These are phyloP conservation scores for Caenorhabditis imperialis DNA, from an alignment of 2,888 invertebrate genomes.

Conservation along the genomic window DNA sequence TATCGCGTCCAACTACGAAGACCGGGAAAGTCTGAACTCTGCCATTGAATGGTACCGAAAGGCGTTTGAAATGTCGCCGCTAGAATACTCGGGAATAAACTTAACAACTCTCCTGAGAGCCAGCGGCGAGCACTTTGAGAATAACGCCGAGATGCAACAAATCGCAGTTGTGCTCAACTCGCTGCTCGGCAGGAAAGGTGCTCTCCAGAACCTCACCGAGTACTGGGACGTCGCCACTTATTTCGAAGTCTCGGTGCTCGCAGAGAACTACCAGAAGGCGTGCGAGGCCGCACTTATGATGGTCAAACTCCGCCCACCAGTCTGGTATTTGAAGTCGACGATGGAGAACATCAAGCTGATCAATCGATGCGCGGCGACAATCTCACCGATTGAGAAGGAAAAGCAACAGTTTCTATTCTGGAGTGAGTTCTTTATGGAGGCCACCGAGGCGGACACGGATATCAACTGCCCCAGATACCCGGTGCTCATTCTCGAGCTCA, in stretches of 20 bases:
- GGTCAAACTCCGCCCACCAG: constrained; percentile 80
- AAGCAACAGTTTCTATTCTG: constrained; percentile 70
- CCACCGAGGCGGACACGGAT: constrained; percentile 85
- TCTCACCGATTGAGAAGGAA: constrained; percentile 67
- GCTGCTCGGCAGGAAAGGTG: constrained; percentile 96
- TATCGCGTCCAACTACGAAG: constrained; percentile 93
- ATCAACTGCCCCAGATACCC: constrained; percentile 80
- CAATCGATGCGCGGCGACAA: constrained; percentile 83
- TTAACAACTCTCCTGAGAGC: constrained; percentile 96
- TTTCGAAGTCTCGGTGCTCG: constrained; percentile 87
- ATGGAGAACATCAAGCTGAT: constrained; percentile 95
- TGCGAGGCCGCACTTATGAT: constrained; percentile 89
- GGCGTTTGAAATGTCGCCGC: constrained; percentile 95
- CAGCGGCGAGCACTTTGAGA: constrained; percentile 92
- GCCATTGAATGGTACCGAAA: constrained; percentile 90
- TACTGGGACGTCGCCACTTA: constrained; percentile 97
- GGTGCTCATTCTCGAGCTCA: constrained; percentile 88
- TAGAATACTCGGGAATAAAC: constrained; percentile 99
- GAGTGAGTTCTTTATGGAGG: constrained; percentile 95
- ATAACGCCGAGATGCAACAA: constrained; percentile 79
- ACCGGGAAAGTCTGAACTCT: constrained; percentile 88
- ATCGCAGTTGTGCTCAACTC: constrained; percentile 92
- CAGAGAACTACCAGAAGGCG: constrained; percentile 96
- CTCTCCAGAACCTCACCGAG: constrained; percentile 90
- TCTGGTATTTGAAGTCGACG: constrained; percentile 87